phyloP scores from a whole-genome alignment of 2,888 invertebrate genomes.

The Calameuta pallipes region DNA sequence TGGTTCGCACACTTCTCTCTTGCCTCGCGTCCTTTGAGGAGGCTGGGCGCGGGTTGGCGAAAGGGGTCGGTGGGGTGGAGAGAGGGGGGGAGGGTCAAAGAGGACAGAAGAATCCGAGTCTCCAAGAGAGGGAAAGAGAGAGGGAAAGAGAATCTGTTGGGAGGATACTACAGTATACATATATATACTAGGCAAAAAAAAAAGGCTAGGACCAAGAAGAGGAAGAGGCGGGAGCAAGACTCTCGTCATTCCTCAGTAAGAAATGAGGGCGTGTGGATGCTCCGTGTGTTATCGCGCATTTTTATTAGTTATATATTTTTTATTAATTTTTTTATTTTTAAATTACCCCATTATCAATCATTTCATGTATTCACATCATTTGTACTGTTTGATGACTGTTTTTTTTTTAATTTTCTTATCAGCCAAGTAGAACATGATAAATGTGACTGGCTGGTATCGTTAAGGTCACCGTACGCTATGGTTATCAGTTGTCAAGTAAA shows the following conservation, averaged over 20 bases:
- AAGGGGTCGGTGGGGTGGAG: neutral
- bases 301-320: neutral
- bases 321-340: too few relatives aligned
- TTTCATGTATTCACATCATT: neutral
- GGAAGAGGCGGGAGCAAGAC: slow-evolving; percentile 37
- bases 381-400: neutral
- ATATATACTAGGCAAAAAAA: neutral
- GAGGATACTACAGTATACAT: neutral
- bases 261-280: slow-evolving; percentile 33
- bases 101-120: slow-evolving; percentile 14
- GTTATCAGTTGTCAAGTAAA: too few relatives aligned
- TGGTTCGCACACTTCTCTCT: neutral
- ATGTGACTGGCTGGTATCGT: too few relatives aligned
- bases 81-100: neutral
- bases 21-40: neutral
- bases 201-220: slow-evolving; percentile 13
- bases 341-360: neutral
- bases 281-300: neutral
- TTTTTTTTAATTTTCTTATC: neutral
- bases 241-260: slow-evolving; percentile 47
- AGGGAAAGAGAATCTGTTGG: slow-evolving; percentile 13
- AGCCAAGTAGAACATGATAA: neutral
- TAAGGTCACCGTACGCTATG: too few relatives aligned
- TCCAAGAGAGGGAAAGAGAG: slow-evolving; percentile 22
- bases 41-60: neutral